Base-by-base conservation (phyloP, 2,797 vertebrate genomes). In the Clangula hyemalis region DNA sequence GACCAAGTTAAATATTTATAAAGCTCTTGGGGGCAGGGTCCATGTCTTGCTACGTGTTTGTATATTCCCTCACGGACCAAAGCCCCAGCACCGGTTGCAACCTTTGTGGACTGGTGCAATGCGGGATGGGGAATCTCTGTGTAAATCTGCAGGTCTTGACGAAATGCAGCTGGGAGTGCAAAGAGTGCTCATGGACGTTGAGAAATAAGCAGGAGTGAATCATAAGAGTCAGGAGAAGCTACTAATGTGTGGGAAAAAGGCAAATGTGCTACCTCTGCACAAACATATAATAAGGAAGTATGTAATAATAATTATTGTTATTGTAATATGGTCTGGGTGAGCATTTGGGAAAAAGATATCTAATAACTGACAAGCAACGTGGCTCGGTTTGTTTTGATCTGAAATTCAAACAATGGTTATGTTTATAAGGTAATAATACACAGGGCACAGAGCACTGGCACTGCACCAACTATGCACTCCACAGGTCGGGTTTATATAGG, bases 221-320 rank as follows among this genome's bases (percentile, higher is more conserved):
- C 96, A 97, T 90, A 83, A 80, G 93, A 97, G 96, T 93, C 91
- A 76, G 85, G 95, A 95, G 95, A 94, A 97, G 92, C 89, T 83
- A 77, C 81, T 85, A 92, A 90, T 51, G 91, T 96, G 97, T 97
- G 96, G 97, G 97, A 96, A 97, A 97, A 97, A 96, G 87, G 86
- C 95, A 96, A 96, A 96, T 96, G 86, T 96, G 95, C 96, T 95
- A 94, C 92, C 93, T 97, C 87, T 85, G 77, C 95, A 94, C 87
- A 95, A 96, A 96, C 97, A 96, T 94, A 94, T 96, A 97, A 97
- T 95, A 96, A 98, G 96, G 97, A 97, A 95, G 95, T 97, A 93
- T 97, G 77, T 96, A 96, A 96, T 97, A 97, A 97, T 94, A 97
- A 97, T 97, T 96, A 95, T 89, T 97, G 95, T 95, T 97, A 68